These are phyloP conservation scores for Anaspis maculata DNA, from an alignment of 2,888 invertebrate species.

Conservation along the genomic window DNA sequence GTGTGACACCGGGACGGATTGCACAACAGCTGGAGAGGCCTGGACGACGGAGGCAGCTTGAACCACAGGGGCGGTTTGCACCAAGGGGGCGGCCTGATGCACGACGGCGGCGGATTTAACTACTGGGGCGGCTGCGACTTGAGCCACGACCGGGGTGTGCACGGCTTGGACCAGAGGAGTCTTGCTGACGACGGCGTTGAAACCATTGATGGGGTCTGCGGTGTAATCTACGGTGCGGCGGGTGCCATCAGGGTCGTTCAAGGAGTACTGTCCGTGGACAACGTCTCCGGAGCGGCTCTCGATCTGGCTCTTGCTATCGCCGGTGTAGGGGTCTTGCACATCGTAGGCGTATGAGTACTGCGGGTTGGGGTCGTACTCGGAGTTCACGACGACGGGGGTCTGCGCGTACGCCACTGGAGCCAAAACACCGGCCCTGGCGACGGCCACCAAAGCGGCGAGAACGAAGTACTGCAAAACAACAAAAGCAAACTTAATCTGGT, in stretches of 20 bases:
- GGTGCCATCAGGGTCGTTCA: constrained; percentile 48
- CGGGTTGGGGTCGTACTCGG: constrained; percentile 29
- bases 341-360: constrained; percentile 50
- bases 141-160: constrained; percentile 17
- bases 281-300: constrained; percentile 47
- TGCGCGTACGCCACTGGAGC: constrained; percentile 13
- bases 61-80: background rate
- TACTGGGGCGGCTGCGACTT: constrained; percentile 12
- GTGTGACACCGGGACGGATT: constrained; percentile 5
- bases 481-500: too few relatives aligned
- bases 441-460: constrained; percentile 21
- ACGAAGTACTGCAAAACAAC: constrained; percentile 21
- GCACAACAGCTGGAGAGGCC: too few relatives aligned
- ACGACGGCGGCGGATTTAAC: constrained; percentile 7
- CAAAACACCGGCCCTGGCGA: background rate
- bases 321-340: constrained; percentile 47
- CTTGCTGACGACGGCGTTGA: constrained; percentile 48
- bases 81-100: constrained; percentile 10
- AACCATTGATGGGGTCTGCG: constrained; percentile 49
- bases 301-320: constrained; percentile 47
- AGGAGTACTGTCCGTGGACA: constrained; percentile 47
- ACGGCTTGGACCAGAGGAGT: constrained; percentile 35
- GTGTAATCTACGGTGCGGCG: constrained; percentile 48
- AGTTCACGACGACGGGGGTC: constrained; percentile 4
- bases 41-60: background rate